Percentiles rank a stretch among this genome's conserved stretches.
Evolutionary conservation across 2,888 invertebrate genomes (phyloP).

Genomic region (Buathra laborator): DNA sequence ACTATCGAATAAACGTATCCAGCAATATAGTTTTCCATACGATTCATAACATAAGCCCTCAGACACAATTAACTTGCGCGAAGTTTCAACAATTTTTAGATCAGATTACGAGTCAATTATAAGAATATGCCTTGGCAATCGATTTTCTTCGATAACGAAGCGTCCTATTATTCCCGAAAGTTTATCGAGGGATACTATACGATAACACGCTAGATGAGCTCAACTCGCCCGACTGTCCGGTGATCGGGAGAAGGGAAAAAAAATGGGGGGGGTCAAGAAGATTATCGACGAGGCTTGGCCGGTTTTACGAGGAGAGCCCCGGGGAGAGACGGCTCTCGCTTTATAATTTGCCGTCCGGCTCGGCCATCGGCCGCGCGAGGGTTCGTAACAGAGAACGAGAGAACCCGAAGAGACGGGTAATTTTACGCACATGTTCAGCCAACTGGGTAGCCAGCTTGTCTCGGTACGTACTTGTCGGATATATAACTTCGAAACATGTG

Average conservation of each 20-base stretch:
- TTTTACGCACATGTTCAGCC: constrained; percentile 73
- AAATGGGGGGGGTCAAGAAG: constrained; percentile 2
- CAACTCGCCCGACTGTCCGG: constrained; percentile 9
- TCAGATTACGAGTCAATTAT: constrained; percentile 9
- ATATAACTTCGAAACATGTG: constrained; percentile 37
- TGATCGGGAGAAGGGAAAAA: constrained; percentile 32
- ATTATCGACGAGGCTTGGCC: constrained; percentile 61
- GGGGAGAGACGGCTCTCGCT: constrained; percentile 49
- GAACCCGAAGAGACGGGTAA: constrained; percentile 71
- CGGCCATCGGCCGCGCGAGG: constrained; percentile 27
- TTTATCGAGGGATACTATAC: neutral
- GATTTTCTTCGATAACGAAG: constrained; percentile 13
- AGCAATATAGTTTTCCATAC: no score
- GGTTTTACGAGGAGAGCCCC: constrained; percentile 54
- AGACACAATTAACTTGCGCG: neutral
- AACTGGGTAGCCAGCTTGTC: constrained; percentile 62
- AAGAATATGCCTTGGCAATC: neutral
- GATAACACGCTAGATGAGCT: neutral
- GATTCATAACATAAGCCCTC: neutral
- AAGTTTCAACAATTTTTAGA: neutral
- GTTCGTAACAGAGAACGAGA: constrained; percentile 28
- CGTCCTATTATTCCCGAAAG: neutral
- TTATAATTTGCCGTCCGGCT: constrained; percentile 59
- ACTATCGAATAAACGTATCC: neutral
- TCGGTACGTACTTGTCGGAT: constrained; percentile 19